A percentile compares a stretch with the other conserved stretches of the same genome.
Evolutionary conservation across 2,113 vertebrate genomes (phyloP).

Genomic region (Halichoerus grypus): DNA sequence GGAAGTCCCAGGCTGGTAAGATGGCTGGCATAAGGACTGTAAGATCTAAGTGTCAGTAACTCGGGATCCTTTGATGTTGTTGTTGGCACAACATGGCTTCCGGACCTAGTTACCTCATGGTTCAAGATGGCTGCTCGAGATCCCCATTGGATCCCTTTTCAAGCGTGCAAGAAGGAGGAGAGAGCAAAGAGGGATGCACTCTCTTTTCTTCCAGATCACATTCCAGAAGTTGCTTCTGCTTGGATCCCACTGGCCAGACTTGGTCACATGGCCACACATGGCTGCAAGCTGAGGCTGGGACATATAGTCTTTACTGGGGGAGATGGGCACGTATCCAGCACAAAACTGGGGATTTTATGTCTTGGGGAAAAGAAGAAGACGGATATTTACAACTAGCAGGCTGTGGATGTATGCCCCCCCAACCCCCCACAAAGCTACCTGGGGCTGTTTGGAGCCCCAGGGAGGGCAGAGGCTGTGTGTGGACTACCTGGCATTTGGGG

Average conservation of each 20-base stretch:
- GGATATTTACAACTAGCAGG: background rate
- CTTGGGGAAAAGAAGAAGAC: background rate
- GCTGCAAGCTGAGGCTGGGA: background rate
- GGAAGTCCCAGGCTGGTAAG: background rate
- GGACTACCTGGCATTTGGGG: background rate
- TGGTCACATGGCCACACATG: background rate
- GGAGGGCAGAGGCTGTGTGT: background rate
- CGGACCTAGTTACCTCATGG: background rate
- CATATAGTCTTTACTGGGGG: background rate
- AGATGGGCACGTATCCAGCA: background rate
- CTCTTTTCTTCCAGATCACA: background rate
- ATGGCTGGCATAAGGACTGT: background rate
- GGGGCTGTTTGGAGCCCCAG: background rate
- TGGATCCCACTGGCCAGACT: background rate
- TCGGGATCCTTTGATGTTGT: background rate
- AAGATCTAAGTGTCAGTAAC: background rate
- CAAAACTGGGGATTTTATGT: background rate
- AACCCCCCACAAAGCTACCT: background rate
- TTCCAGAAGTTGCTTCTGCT: conserved; percentile 14
- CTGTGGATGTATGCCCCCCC: background rate
- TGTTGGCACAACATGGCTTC: background rate
- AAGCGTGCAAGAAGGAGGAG: background rate
- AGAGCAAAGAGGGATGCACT: background rate
- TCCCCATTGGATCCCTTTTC: background rate
- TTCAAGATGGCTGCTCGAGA: background rate